Evolutionary conservation across 1,140 invertebrate species (phyloP), one percentile per base, ranked within the genome.

Genomic region (Galendromus occidentalis): DNA sequence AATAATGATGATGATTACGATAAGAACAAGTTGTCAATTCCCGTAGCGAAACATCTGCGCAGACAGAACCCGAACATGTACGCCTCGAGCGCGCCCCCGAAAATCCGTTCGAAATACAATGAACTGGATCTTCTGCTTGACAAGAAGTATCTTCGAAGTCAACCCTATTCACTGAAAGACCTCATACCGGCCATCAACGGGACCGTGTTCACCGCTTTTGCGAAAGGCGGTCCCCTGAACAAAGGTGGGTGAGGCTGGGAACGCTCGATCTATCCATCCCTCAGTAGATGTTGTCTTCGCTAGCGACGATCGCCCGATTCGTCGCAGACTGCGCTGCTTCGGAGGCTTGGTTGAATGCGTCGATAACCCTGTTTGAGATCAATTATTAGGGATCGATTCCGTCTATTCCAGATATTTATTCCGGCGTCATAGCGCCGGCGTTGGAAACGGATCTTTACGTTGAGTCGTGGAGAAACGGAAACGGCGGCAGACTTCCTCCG

Each of bases 391-490:
- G n/a, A n/a, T n/a, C n/a, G n/a, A n/a, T n/a, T n/a, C n/a, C n/a
- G n/a, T n/a, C n/a, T n/a, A 6, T 9, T 39, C 33, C 51, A 59
- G 51, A 59, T 59, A 25, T 59, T 1, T 59, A 59, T 22, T 59
- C 51, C 4, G 20, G 51, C 25, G 20, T 59, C 6, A 25, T 59
- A 33, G 51, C 51, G 2, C 51, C 51, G 33, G 33, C 51, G 1
- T 22, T 59, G 51, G 51, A 59, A 59, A 25, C 51, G 33, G 33
- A 59, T 25, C 51, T 59, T 14, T 59, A 29, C 33, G 51, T 59
- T 17, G 51, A 59, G 25, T 18, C 51, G 51, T 59, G 51, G 51
- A 17, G 22, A 1, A 59, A 59, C 22, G 51, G 51, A 2, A 59
- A 59, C 22, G 51, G 51, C 25, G 51, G 51, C 33, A 59, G 33